Conservation (phyloP, 1,140 invertebrate genomes). For the Ceratoteleas bidentatus region DNA sequence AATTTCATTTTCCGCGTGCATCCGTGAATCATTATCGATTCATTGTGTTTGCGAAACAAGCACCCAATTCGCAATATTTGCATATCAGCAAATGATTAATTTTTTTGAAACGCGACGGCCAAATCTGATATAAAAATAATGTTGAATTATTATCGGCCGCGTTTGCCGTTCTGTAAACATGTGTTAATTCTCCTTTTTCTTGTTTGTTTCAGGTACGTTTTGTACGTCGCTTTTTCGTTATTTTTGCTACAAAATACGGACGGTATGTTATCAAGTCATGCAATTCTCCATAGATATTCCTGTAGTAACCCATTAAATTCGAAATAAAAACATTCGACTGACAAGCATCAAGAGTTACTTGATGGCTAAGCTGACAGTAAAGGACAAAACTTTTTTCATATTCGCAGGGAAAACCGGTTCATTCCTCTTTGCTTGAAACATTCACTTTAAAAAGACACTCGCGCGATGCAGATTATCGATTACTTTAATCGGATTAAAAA, state of each 20-base stretch:
- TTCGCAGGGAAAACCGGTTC: too few species aligned
- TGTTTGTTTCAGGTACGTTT: constrained; percentile 52
- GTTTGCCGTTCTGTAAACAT: constrained; percentile 12
- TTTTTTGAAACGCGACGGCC: constrained; percentile 8
- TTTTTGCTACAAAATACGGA: constrained; percentile 3
- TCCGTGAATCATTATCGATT: constrained; percentile 53
- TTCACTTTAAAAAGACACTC: too few species aligned
- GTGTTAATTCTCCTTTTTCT: constrained; percentile 18
- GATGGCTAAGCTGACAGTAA: too few species aligned
- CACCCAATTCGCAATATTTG: constrained; percentile 30
- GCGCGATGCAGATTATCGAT: constrained; percentile 5
- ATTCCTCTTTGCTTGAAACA: too few species aligned
- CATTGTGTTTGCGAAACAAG: constrained; percentile 30
- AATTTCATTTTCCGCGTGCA: constrained; percentile 47
- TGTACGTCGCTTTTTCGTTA: constrained; percentile 9
- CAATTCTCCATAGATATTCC: constrained; percentile 3
- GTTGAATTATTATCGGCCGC: constrained; percentile 18
- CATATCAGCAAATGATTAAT: constrained; percentile 36
- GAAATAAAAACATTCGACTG: too few species aligned
- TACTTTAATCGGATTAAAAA: constrained; percentile 15
- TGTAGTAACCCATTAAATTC: background rate
- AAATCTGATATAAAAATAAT: constrained; percentile 20
- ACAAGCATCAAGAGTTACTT: background rate
- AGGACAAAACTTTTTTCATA: background rate
- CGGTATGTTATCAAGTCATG: constrained; percentile 21